Base-by-base conservation (phyloP, 2,797 vertebrate genomes). In the Spinus olivaceus region DNA sequence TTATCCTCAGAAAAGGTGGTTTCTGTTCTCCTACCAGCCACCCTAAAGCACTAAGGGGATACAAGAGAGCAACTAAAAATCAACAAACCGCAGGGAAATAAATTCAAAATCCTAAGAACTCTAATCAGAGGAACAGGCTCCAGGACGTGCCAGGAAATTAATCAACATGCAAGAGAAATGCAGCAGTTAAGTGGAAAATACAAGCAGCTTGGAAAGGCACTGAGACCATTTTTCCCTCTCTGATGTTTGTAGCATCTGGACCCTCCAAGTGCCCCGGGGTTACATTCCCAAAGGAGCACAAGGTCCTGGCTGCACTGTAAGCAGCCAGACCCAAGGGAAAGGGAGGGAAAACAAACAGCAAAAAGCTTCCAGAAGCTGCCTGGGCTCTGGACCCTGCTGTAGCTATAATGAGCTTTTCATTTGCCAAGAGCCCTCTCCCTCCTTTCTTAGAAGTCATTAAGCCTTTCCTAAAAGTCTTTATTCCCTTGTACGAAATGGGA, bases 341-440 rank as follows among this genome's bases (percentile, higher is more conserved):
- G 27, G 51, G 28, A 92, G 44, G 33, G 47, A 88, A 87, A 89
- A 78, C 90, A 92, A 96, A 95, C 35, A 86, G 63, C 51, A 90
- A 33, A 88, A 61, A 30, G 66, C n/a, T 94, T 84, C 92, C 90
- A 90, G 83, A 79, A 92, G 81, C 77, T 81, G 85, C 90, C 78
- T 28, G 70, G 42, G 89, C 65, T 91, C 81, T 60, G 76, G 71
- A 67, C 50, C 32, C 66, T 46, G 61, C 72, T 86, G 50, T 2
- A 76, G 61, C 92, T 86, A 5, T 33, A 59, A 92, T 2, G 41
- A 92, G 42, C 54, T 92, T 66, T 59, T 47, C 59, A 49, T 30
- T 41, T 51, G 72, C 70, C 63, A 79, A 88, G 82, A 92, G 54
- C 39, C 39, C 10, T 72, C 63, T 54, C n/a, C 41, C 3, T 83